These are phyloP conservation scores for Eupelmus urozonus DNA, from an alignment of 2,888 invertebrate species.

Conservation along the genomic window DNA sequence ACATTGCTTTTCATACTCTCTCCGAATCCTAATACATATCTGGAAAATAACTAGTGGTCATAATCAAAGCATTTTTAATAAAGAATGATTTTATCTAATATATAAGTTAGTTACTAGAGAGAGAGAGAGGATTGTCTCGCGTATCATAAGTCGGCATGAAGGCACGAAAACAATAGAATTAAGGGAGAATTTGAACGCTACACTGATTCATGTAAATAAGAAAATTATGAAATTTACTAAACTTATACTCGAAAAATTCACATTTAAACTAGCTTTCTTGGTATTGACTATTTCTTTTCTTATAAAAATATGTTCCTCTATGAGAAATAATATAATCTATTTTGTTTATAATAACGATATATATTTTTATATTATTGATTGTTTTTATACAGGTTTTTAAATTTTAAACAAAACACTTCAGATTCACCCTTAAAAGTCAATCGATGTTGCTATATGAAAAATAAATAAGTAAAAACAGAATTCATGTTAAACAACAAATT, in stretches of 20 bases:
- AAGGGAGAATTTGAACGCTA: constrained; percentile 14
- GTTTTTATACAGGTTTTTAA: constrained; percentile 37
- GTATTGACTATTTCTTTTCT: constrained; percentile 2
- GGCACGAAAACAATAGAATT: neutral
- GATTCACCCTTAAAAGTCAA: constrained; percentile 54
- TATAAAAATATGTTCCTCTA: constrained; percentile 16
- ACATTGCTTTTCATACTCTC: constrained; percentile 10
- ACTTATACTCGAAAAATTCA: neutral
- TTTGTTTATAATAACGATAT: constrained; percentile 31
- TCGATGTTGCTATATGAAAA: constrained; percentile 43
- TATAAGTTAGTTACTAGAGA: neutral
- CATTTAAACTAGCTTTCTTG: no score
- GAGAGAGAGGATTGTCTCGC: neutral
- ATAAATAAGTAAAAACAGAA: constrained; percentile 7
- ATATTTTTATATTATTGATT: constrained; percentile 46
- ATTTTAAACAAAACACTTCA: constrained; percentile 28
- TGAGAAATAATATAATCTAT: constrained; percentile 4
- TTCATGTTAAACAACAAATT: constrained; percentile 8
- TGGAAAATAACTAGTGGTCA: no score
- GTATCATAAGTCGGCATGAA: neutral
- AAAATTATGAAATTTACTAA: no score
- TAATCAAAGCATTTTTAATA: no score
- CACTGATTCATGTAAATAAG: constrained; percentile 20
- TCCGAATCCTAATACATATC: constrained; percentile 19
- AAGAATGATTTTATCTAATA: neutral